Conservation (phyloP, 2,113 vertebrate species). For the Natator depressus region DNA sequence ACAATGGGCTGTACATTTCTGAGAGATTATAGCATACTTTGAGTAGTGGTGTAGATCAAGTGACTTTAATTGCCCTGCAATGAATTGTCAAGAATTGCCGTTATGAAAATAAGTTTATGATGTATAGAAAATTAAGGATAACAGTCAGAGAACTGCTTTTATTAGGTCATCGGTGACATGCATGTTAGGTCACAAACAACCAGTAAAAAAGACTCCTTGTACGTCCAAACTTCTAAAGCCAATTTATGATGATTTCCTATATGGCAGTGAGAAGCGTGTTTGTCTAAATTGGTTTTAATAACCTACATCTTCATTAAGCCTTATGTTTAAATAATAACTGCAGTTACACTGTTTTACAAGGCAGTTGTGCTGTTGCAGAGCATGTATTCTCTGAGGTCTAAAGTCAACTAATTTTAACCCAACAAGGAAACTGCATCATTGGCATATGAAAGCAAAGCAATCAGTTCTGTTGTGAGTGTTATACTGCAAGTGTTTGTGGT, state of each 20-base stretch:
- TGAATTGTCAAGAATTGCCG: slow-evolving; percentile 10
- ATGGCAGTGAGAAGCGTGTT: background rate
- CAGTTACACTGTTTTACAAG: background rate
- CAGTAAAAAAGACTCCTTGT: background rate
- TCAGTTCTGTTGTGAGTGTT: accelerated
- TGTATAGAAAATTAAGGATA: background rate
- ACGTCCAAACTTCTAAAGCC: background rate
- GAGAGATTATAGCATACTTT: slow-evolving; percentile 23
- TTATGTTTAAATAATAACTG: background rate
- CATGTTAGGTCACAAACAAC: background rate
- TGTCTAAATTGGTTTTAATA: background rate
- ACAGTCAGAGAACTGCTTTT: background rate
- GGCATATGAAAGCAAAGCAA: background rate
- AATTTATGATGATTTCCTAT: background rate
- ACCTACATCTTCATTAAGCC: background rate
- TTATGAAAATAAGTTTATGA: background rate
- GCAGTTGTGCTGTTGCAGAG: background rate
- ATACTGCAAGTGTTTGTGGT: background rate
- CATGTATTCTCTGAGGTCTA: background rate
- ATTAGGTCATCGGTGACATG: accelerated
- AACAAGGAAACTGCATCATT: background rate
- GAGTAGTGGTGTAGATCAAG: background rate
- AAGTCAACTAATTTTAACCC: background rate
- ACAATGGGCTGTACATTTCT: background rate
- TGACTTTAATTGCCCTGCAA: background rate